Conservation (phyloP, 2,113 vertebrate genomes). For the Danionella cerebrum region DNA sequence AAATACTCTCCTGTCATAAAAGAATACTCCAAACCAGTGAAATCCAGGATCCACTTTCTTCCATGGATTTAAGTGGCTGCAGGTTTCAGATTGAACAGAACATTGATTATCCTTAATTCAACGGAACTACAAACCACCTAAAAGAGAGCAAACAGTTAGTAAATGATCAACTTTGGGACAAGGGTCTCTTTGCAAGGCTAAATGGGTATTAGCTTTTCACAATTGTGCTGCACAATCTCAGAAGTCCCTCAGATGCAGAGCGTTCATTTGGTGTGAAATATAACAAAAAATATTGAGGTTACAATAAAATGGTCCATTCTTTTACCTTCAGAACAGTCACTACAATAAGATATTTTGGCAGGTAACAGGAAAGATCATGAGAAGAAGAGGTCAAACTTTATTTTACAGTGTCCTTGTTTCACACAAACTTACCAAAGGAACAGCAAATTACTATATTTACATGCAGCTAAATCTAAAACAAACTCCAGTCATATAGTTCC, state of each 20-base stretch:
- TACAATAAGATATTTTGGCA: slow-evolving; percentile 29
- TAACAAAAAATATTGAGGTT: slow-evolving; percentile 24
- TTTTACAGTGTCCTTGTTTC: not conserved
- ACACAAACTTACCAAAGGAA: not conserved
- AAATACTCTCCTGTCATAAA: no score
- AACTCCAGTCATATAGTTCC: no score
- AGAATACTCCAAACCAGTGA: no score
- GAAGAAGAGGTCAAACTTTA: slow-evolving; percentile 1
- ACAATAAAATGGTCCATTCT: slow-evolving; percentile 43
- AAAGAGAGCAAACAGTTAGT: no score
- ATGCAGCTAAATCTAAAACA: no score
- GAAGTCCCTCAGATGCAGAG: slow-evolving; percentile 8
- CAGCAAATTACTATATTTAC: no score
- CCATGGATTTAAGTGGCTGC: no score
- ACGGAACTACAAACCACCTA: no score
- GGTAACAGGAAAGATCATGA: slow-evolving; percentile 17
- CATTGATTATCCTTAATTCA: no score
- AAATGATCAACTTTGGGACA: no score
- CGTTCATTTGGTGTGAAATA: slow-evolving; percentile 28
- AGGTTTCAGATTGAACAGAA: no score
- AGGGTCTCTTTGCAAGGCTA: not conserved
- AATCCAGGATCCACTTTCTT: no score
- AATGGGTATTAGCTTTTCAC: slow-evolving; percentile 18
- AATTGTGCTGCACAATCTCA: slow-evolving; percentile 28
- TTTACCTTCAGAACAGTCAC: slow-evolving; percentile 21